Base-by-base conservation (phyloP, 1,140 invertebrate genomes). In the Saccostrea glomerata region DNA sequence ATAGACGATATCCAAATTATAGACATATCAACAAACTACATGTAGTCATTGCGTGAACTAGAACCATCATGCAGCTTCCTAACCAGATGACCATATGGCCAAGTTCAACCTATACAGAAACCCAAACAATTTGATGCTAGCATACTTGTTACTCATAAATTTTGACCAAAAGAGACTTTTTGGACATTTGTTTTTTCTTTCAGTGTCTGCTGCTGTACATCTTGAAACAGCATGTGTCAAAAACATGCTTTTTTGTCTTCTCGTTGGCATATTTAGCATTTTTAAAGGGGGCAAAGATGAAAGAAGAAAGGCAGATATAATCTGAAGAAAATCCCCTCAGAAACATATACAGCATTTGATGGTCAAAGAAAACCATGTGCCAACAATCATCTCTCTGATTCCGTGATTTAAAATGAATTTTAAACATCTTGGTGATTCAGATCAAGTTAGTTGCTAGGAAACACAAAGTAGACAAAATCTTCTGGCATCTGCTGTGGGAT, bases 391-490 rank as follows among this genome's bases (percentile, higher is more conserved):
- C 70, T 36, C 70, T 77, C 70, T 77, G 7, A 36, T 77, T 77
- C 70, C 25, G 25, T 77, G 70, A 77, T 77, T 77, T 77, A 77
- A 77, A 77, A 77, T 77, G 70, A 77, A 77, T 77, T 77, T 77
- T 77, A 77, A 77, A 77, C 70, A 77, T 77, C 70, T 25, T 77
- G 70, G 70, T 77, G 70, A 77, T 77, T 77, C 25, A 30, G 70
- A 77, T 77, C 70, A 77, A 77, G 70, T 77, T 77, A 77, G 70
- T 77, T 77, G 70, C 70, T 77, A 77, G 25, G 70, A 77, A 13
- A 77, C 70, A 77, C 70, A 77, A 77, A 77, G 70, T 77, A 77
- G 70, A 77, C 70, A 77, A 77, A 77, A 77, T 77, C 70, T 77
- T 36, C 30, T 30, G 70, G 70, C 70, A 77, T 77, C 70, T 77